Conservation (phyloP, 2,888 invertebrate species). For the Cheilosia variabilis region DNA sequence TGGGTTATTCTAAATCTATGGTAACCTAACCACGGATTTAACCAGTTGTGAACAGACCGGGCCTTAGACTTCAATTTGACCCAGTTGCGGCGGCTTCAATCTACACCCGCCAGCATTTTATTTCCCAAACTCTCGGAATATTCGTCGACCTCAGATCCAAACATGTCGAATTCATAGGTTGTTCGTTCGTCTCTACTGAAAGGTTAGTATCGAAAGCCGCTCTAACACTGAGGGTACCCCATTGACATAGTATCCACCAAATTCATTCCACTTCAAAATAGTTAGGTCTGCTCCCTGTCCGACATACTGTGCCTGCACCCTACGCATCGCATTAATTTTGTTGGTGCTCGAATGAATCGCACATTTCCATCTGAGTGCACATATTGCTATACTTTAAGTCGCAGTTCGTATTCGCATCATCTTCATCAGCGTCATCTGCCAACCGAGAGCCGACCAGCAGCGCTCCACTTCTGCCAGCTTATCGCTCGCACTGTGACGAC, state of each 20-base stretch:
- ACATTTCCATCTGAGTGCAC: constrained; percentile 29
- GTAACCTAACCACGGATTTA: no score
- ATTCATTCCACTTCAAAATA: background rate
- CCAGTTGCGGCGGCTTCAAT: no score
- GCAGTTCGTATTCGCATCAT: constrained; percentile 61
- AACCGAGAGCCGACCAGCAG: background rate
- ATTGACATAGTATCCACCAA: background rate
- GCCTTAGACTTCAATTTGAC: no score
- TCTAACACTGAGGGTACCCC: no score
- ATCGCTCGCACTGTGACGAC: constrained; percentile 25
- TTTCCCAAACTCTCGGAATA: no score
- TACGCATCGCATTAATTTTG: background rate
- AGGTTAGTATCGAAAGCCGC: no score
- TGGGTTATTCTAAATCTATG: no score
- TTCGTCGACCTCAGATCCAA: no score
- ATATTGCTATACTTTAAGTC: constrained; percentile 41
- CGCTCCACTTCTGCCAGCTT: constrained; percentile 39
- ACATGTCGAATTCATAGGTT: no score
- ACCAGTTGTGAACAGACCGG: no score
- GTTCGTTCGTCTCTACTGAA: no score
- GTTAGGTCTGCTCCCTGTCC: background rate
- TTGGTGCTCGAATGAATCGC: constrained; percentile 32
- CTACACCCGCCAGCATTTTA: no score
- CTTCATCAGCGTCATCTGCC: constrained; percentile 61
- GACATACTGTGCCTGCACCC: constrained; percentile 16